Percentiles rank a stretch among this genome's conserved stretches.
phyloP scores from a whole-genome alignment of 2,797 vertebrate genomes.

The Galago senegalensis region DNA sequence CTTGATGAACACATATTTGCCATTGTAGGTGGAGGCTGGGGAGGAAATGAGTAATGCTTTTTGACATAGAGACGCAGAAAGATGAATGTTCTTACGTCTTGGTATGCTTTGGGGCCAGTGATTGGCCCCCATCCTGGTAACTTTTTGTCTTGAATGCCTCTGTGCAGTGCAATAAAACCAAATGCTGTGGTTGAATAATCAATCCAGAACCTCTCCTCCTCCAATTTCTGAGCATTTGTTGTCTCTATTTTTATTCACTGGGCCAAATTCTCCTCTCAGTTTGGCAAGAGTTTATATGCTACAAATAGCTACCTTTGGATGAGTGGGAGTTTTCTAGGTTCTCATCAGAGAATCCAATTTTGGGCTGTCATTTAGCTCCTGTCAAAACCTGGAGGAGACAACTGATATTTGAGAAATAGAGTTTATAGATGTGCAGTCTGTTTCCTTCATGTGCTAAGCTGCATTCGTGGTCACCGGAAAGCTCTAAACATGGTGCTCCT shows the following conservation, averaged over 20 bases:
- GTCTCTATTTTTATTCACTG: constrained; percentile 61
- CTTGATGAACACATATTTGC: constrained; percentile 40
- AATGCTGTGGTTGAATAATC: not conserved
- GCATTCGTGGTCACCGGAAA: constrained; percentile 45
- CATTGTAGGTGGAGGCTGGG: not conserved
- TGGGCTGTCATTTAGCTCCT: constrained; percentile 64
- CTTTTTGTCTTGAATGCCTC: constrained; percentile 46
- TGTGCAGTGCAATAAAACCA: not conserved
- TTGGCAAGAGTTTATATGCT: constrained; percentile 66
- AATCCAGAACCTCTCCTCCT: not conserved
- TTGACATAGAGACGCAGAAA: not conserved
- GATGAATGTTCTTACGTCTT: not conserved
- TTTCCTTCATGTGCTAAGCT: not conserved
- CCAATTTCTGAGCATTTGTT: constrained; percentile 33
- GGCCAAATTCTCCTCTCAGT: constrained; percentile 71
- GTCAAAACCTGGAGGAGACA: constrained; percentile 68
- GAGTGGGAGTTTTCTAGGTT: constrained; percentile 74
- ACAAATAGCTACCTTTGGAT: constrained; percentile 71
- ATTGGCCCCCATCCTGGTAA: not conserved
- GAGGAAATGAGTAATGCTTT: not conserved
- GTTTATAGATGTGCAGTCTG: constrained; percentile 37
- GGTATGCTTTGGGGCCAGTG: not conserved
- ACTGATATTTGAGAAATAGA: constrained; percentile 67
- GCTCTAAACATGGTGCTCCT: constrained; percentile 31
- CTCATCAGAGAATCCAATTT: constrained; percentile 72